Evolutionary conservation across 2,888 invertebrate genomes (phyloP), one percentile per base, ranked within the genome.

Genomic region (Watsonalla binaria): DNA sequence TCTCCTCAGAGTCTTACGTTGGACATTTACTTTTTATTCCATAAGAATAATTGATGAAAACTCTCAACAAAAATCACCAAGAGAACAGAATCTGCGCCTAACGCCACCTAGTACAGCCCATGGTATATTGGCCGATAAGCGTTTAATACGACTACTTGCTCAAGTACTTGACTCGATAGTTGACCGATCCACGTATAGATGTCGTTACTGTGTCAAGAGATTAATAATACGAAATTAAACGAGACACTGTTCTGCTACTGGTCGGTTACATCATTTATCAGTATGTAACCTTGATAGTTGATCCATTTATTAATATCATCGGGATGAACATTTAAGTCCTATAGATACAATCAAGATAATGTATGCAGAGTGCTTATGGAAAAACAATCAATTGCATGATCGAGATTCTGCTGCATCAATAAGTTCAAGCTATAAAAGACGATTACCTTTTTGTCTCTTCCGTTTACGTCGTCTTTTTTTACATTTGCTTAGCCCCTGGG

Each of bases 361-460:
- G 1, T 24, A 24, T 24, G 4, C 24, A 24, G 24, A 24, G 24
- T 24, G 24, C 4, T 1, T 24, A 4, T 24, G 24, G 24, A 24
- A 24, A 2, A 24, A 2, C 24, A 24, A 4, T 24, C 24, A 24
- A 2, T 4, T 24, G 24, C 4, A 24, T 24, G 24, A 24, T 24
- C 24, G 24, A 24, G 24, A 24, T 24, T 24, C 4, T 24, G 24
- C 24, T 24, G 24, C 24, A 4, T 24, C 24, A 24, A 24, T 2
- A 24, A 24, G 24, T 24, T 24, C 24, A 54, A 47, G 46, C 48
- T 47, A 37, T 54, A 48, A 51, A 9, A 51, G 55, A 53, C 46
- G 51, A 61, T 56, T 70, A 75, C 75, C 76, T 70, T 63, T 68
- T 47, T 59, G 63, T 52, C 63, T 66, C 45, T 58, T 74, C 46